Evolutionary conservation across 2,888 invertebrate genomes (phyloP), one percentile per base, ranked within the genome.

Genomic region (Synanthedon tipuliformis): DNA sequence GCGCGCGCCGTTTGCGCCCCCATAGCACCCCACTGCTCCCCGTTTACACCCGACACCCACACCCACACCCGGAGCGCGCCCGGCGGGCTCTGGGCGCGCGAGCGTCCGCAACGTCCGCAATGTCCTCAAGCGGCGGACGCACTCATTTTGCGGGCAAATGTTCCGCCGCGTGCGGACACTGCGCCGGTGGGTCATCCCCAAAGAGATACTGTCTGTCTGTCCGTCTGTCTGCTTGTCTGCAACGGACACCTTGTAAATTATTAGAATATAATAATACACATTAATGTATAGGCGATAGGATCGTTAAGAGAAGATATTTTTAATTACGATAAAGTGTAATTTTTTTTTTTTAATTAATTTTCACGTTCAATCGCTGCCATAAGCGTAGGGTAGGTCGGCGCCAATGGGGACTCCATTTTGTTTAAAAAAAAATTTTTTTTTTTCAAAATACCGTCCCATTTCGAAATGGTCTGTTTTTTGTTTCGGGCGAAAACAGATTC

Each of bases 251-350:
- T 69, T 86, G 84, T 86, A 86, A 80, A 75, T 75, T 84, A 81
- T 68, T 79, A 82, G 75, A 65, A 64, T 80, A 78, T 23, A 1
- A 78, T 23, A 1, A 23, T 80, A 78, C 69, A 61, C 50, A 59
- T 56, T 59, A 61, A 58, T 71, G 64, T 70, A 68, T 72, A 72
- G 69, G 75, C 74, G 78, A 59, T 68, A 67, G 57, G 62, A 64
- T 16, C 41, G 49, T n/a, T 13, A 66, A 70, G 65, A 72, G 77
- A 79, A 78, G 78, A 86, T 84, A 84, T 86, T 85, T 84, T 85
- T 81, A 75, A 76, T 72, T 74, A 73, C 71, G 61, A 71, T 66
- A 69, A 61, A 56, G 53, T 53, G 56, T 23, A 61, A 63, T 69
- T 71, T 69, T 69, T 73, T 68, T 75, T 23, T 23, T 23, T 23